Evolutionary conservation across 2,797 vertebrate species (phyloP).

Genomic region (Poliocrania exsul): DNA sequence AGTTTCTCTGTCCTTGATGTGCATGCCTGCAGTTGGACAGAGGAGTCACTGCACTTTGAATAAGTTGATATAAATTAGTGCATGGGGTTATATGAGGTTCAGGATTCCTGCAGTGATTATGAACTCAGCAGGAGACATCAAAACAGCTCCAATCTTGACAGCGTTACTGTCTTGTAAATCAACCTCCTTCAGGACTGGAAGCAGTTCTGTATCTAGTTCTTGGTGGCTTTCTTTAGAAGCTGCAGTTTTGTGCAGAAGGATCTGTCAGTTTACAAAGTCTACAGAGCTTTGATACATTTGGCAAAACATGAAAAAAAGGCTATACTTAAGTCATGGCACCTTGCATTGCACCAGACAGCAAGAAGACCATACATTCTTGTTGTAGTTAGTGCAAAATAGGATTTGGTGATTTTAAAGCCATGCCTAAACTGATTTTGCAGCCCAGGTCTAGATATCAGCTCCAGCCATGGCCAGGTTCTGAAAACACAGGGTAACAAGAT

Average conservation of each 20-base stretch:
- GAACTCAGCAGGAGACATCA: constrained; percentile 15
- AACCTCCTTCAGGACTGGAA: constrained; percentile 31
- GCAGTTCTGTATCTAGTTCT: neutral
- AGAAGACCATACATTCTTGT: neutral
- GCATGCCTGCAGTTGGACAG: neutral
- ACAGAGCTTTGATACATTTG: neutral
- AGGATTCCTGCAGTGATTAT: constrained; percentile 49
- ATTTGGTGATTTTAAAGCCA: neutral
- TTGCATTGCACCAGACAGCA: neutral
- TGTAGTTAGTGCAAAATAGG: neutral
- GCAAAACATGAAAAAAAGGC: constrained; percentile 15
- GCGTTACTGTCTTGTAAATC: constrained; percentile 51
- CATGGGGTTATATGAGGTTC: constrained; percentile 37
- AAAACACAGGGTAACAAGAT: neutral
- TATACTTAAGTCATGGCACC: neutral
- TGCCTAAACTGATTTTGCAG: neutral
- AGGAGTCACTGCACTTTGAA: constrained; percentile 14
- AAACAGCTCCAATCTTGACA: constrained; percentile 2
- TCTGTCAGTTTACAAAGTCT: neutral
- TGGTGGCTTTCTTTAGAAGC: neutral
- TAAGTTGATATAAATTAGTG: constrained; percentile 13
- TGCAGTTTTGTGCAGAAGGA: neutral
- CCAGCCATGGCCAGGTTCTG: neutral
- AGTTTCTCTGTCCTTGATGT: neutral
- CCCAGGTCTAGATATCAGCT: neutral